Percentiles rank a stretch among this genome's conserved stretches.
phyloP scores from a whole-genome alignment of 2,888 invertebrate species.

The Eupithecia pulchellata region DNA sequence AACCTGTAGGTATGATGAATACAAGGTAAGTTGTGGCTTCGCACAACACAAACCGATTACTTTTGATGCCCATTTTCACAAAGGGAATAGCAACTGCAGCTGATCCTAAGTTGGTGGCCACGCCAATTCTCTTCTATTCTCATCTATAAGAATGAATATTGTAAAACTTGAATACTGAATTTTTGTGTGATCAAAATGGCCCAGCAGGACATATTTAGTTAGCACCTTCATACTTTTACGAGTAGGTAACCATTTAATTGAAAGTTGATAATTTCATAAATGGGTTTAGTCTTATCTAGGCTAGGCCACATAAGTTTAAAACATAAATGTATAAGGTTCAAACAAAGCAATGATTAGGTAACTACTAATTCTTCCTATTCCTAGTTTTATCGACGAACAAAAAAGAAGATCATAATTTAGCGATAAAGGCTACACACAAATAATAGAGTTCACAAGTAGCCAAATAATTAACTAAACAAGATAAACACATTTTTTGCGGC shows the following conservation, averaged over 20 bases:
- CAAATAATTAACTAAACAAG: constrained; percentile 26
- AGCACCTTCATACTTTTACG: too few relatives aligned
- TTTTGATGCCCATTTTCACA: neutral
- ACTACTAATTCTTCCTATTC: neutral
- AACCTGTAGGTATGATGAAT: too few relatives aligned
- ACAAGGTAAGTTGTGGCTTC: too few relatives aligned
- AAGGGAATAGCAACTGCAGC: neutral
- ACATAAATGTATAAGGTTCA: neutral
- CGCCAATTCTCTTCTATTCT: too few relatives aligned
- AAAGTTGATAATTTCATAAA: neutral
- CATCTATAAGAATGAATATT: too few relatives aligned
- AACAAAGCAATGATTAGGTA: neutral
- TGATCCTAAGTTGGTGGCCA: neutral
- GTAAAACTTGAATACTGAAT: too few relatives aligned
- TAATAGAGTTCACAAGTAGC: constrained; percentile 15
- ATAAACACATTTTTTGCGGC: constrained; percentile 21
- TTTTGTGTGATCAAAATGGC: neutral
- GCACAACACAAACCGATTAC: too few relatives aligned
- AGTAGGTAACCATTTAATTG: too few relatives aligned
- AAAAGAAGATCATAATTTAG: neutral
- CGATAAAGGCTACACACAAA: constrained; percentile 9
- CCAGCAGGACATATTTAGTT: too few relatives aligned
- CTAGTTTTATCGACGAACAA: neutral
- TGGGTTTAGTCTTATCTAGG: neutral
- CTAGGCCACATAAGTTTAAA: neutral